Conservation (phyloP, 53 echinoderm and acorn worm genomes). For the Holothuria scabra region DNA sequence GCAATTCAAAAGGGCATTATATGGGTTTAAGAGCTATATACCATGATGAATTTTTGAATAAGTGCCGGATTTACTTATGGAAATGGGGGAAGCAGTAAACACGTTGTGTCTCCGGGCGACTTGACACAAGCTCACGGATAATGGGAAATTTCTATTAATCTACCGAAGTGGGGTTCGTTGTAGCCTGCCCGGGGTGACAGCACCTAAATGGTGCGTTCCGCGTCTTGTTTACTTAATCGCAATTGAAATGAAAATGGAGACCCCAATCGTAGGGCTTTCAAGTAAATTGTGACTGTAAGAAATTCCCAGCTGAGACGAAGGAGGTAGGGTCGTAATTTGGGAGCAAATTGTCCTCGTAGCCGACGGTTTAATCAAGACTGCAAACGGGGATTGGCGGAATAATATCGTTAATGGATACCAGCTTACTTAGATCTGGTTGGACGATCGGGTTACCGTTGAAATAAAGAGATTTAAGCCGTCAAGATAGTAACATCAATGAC, state of each 20-base stretch:
- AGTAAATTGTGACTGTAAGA: slow-evolving; percentile 27
- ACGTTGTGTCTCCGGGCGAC: slow-evolving; percentile 6
- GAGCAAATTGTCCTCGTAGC: slow-evolving; percentile 30
- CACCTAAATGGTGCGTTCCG: slow-evolving; percentile 13
- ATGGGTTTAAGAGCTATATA: slow-evolving; percentile 35
- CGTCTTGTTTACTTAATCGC: slow-evolving; percentile 43
- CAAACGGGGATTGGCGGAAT: slow-evolving; percentile 40
- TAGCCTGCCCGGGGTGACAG: slow-evolving; percentile 32
- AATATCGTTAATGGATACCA: slow-evolving; percentile 44
- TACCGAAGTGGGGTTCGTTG: slow-evolving; percentile 23
- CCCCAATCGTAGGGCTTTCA: slow-evolving; percentile 31
- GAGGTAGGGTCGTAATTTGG: slow-evolving; percentile 17
- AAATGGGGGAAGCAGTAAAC: slow-evolving; percentile 22
- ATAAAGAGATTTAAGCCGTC: slow-evolving; percentile 25
- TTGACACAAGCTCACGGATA: slow-evolving; percentile 25
- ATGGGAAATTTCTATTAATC: slow-evolving; percentile 39
- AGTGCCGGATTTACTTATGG: slow-evolving; percentile 33
- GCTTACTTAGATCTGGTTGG: slow-evolving; percentile 30
- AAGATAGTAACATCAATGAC: slow-evolving; percentile 1
- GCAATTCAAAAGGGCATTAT: slow-evolving; percentile 29
- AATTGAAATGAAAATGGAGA: slow-evolving; percentile 41
- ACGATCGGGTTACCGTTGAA: slow-evolving; percentile 24
- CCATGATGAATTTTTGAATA: slow-evolving; percentile 1
- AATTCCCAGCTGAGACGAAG: slow-evolving; percentile 19
- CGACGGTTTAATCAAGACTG: slow-evolving; percentile 43